Base-by-base conservation (phyloP, 2,888 invertebrate species). In the Ormyrus pomaceus region DNA sequence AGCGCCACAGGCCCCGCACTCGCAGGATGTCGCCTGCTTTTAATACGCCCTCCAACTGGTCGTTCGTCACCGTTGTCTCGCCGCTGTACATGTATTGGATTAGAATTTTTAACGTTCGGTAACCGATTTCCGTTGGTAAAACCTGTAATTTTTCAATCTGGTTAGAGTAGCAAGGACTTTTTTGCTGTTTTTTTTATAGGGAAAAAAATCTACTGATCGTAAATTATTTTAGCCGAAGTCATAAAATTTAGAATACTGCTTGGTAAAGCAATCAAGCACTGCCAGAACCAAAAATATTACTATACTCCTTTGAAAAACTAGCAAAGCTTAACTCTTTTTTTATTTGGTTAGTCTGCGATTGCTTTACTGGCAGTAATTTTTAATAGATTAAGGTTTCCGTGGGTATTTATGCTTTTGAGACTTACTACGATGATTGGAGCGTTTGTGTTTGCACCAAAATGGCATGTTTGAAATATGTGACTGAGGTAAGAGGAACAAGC, bases 51-150 rank as follows among this genome's bases (percentile, higher is more conserved):
- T 95, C 96, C 80, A 96, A 90, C 66, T 96, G 95, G 87, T 96
- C 96, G 91, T 96, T 96, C 75, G 96, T 95, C 50, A 96, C 96
- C 62, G 96, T 96, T 50, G 96, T 95, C 91, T 95, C 95, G 45
- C 95, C 95, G 90, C 94, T 95, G 91, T 96, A 96, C 96, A 96
- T 96, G 89, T 96, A 96, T 87, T 96, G 95, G 61, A 96, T 94
- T 19, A 96, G 92, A 82, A 95, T 95, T 89, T 95, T 95, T 84
- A 96, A 92, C 8, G 96, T 96, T 83, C 95, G 94, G 82, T 95
- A 95, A 56, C 94, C 95, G 83, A 96, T 95, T 88, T 96, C 96
- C 4, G 96, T 94, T 11, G 96, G 96, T 83, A 96, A 92, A 53
- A 96, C 95, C 89, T 90, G 83, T 72, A 83, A 69, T 68, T 58